Base-by-base conservation (phyloP, 2,888 invertebrate genomes). In the Chrysolina americana region DNA sequence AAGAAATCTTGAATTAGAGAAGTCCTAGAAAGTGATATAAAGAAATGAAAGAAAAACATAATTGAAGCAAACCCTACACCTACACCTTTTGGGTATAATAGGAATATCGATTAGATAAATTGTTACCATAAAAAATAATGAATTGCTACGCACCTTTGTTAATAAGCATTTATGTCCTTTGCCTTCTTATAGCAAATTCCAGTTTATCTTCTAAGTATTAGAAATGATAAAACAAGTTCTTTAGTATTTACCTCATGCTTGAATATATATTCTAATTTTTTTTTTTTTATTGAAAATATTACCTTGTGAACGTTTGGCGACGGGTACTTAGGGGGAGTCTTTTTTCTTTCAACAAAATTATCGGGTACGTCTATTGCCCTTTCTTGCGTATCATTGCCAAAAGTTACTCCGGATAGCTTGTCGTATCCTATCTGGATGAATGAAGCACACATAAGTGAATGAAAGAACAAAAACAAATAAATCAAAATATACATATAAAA, bases 361-460 rank as follows among this genome's bases (percentile, higher is more conserved):
- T 95, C 96, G 5, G 97, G 97, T 79, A 96, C 96, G 88, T 97
- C 97, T 74, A 97, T 96, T 3, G 97, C 95, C 90, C 93, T 90
- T 87, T 93, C 93, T 76, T 93, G 89, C 83, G 89, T 82, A 62
- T 84, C 85, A 70, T 86, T 84, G 66, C 85, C 85, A 79, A 87
- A 87, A 56, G 86, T 86, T 63, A 87, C 86, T 59, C 87, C 87
- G 70, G 86, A 83, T 74, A 86, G 83, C 75, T 85, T 85, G 78
- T 75, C 90, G 89, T 79, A 91, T 87, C 86, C 85, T 81, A 87
- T 87, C 87, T 87, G 74, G 47, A 70, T 72, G 47, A 47, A 50
- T 53, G 2, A 53, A 53, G 53, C 53, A 53, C 53, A 53, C 19
- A 19, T 48, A 23, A 28, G 21, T 6, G 41, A 28, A 28, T 48